A percentile compares a stretch with the other conserved stretches of the same genome.
Conservation (phyloP, 2,113 vertebrate species). For the Microtus oregoni region DNA sequence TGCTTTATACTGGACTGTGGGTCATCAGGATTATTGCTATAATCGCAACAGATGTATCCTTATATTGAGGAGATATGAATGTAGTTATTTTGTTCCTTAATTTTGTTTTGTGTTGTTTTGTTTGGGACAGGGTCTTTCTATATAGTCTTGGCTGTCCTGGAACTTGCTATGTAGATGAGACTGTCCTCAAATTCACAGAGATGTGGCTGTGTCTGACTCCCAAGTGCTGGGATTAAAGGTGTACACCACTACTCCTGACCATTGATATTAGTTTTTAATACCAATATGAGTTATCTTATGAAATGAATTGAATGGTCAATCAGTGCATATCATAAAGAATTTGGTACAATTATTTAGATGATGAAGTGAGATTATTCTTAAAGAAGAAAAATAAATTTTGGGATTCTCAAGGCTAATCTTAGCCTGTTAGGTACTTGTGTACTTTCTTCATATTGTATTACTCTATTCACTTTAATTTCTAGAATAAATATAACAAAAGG, state of each 20-base stretch:
- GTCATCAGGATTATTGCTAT: neutral
- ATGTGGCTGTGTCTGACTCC: neutral
- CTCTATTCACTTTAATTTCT: constrained; percentile 65
- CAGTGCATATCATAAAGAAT: constrained; percentile 24
- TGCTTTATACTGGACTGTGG: neutral
- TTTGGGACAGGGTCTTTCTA: neutral
- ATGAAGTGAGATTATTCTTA: neutral
- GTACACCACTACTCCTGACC: neutral
- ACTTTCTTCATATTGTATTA: neutral
- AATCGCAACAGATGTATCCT: neutral
- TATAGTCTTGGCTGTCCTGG: neutral
- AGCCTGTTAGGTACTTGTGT: neutral
- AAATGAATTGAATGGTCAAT: constrained; percentile 51
- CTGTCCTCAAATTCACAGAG: neutral
- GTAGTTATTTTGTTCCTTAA: neutral
- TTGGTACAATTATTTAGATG: constrained; percentile 20
- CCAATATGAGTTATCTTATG: neutral
- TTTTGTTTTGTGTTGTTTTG: neutral
- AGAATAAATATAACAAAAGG: constrained; percentile 65
- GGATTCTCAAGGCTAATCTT: neutral
- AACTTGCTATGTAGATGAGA: neutral
- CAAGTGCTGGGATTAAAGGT: neutral
- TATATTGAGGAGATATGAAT: neutral
- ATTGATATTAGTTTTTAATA: neutral
- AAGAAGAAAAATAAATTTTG: constrained; percentile 39